Evolutionary conservation across 2,113 vertebrate species (phyloP).

Genomic region (Nycticryphes semicollaris): DNA sequence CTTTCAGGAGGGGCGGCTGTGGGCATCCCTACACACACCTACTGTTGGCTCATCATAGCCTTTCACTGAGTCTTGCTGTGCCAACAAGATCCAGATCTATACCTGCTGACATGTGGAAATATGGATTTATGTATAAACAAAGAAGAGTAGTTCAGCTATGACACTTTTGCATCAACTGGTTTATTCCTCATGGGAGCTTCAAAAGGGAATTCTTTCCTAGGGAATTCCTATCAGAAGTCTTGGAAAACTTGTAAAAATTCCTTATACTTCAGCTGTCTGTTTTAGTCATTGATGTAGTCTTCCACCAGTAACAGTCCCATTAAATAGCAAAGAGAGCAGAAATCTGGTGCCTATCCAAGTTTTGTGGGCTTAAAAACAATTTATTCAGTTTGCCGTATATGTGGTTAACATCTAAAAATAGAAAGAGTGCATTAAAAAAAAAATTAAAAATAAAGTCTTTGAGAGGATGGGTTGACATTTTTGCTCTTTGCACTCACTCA

Average conservation of each 20-base stretch:
- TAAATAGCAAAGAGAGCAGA: neutral
- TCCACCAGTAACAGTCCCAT: neutral
- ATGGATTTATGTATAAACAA: neutral
- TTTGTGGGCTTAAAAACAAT: slow-evolving; percentile 4
- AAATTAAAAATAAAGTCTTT: neutral
- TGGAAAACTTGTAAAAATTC: slow-evolving; percentile 66
- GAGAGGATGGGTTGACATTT: neutral
- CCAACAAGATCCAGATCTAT: neutral
- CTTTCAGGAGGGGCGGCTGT: neutral
- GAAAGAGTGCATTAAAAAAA: neutral
- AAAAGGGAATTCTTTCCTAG: slow-evolving; percentile 14
- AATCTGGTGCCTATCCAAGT: neutral
- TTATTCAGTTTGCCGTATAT: neutral
- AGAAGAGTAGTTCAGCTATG: neutral
- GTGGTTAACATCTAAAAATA: neutral
- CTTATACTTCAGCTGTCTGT: slow-evolving; percentile 32
- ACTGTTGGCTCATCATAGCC: neutral
- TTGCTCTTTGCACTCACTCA: neutral
- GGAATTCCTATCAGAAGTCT: slow-evolving; percentile 42
- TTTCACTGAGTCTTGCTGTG: neutral
- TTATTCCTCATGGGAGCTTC: slow-evolving; percentile 7
- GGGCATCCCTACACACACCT: neutral
- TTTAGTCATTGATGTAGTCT: slow-evolving; percentile 38
- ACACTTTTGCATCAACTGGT: neutral
- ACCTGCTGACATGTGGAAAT: neutral